Evolutionary conservation across 2,888 invertebrate genomes (phyloP).

Genomic region (Mycogona germanica): DNA sequence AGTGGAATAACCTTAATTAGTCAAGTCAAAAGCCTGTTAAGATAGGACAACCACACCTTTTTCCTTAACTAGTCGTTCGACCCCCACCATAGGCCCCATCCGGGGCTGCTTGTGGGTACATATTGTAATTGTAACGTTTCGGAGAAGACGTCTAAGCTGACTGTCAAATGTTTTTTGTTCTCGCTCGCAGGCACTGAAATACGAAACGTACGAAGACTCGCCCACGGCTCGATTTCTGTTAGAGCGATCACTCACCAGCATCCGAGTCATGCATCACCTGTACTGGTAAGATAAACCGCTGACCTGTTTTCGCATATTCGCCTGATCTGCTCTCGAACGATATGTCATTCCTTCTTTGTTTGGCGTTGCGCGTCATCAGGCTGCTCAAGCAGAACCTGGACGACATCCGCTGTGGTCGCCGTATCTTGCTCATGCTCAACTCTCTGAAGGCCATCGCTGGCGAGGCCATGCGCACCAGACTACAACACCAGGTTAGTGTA

Average conservation of each 20-base stretch:
- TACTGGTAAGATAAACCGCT: conserved; percentile 60
- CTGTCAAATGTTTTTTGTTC: too few species aligned
- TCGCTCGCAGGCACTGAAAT: conserved; percentile 53
- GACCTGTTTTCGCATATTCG: neutral
- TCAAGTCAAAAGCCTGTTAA: too few species aligned
- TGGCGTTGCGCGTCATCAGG: conserved; percentile 26
- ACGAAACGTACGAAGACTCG: conserved; percentile 78
- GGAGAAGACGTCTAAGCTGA: too few species aligned
- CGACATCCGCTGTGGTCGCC: conserved; percentile 38
- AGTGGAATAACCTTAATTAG: too few species aligned
- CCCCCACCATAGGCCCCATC: too few species aligned
- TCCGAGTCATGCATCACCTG: conserved; percentile 83
- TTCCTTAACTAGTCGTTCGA: too few species aligned
- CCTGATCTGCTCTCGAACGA: neutral
- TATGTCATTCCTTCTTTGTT: neutral
- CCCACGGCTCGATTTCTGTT: conserved; percentile 68
- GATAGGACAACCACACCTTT: too few species aligned
- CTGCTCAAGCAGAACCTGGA: conserved; percentile 38
- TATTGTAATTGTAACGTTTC: too few species aligned
- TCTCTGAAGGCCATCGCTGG: conserved; percentile 77
- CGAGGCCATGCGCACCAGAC: conserved; percentile 61
- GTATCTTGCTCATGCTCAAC: conserved; percentile 73
- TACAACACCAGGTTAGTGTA: too few species aligned
- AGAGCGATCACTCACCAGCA: conserved; percentile 68
- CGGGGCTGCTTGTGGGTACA: too few species aligned